Conservation (phyloP, 2,888 invertebrate genomes). For the Drosophila prolongata region DNA sequence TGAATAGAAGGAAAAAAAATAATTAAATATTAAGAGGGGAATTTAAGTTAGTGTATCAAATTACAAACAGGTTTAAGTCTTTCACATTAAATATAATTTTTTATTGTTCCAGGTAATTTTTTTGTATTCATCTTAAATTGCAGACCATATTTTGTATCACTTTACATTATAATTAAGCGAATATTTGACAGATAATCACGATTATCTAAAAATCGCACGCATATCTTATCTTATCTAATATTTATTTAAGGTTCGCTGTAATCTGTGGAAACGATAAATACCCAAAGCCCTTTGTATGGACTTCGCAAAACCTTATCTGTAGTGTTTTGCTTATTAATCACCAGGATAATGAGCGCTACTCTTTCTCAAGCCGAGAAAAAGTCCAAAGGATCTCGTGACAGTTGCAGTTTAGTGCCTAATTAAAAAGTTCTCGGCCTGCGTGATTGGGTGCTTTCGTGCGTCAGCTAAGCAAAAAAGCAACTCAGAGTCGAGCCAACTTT, state of each 20-base stretch:
- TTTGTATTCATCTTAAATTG: no score
- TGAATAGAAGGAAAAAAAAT: no score
- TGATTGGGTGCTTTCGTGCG: slow-evolving; percentile 52
- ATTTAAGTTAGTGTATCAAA: no score
- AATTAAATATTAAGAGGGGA: no score
- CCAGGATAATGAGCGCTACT: slow-evolving; percentile 39
- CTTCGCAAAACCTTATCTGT: neutral
- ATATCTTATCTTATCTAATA: neutral
- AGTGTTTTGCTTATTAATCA: slow-evolving; percentile 44
- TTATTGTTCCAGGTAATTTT: no score
- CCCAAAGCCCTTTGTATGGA: no score
- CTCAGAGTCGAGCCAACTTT: slow-evolving; percentile 58
- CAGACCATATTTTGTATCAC: no score
- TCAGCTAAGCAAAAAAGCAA: slow-evolving; percentile 18
- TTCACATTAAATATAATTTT: no score
- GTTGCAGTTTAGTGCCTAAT: slow-evolving; percentile 49
- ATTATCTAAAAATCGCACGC: no score
- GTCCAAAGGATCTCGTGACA: slow-evolving; percentile 21
- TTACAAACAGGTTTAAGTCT: no score
- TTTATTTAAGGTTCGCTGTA: neutral
- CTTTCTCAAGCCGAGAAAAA: slow-evolving; percentile 9
- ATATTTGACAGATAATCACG: no score
- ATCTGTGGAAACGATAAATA: neutral
- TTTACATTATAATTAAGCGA: no score
- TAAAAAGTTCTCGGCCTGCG: slow-evolving; percentile 31